A percentile compares a stretch with the other conserved stretches of the same genome.
These are phyloP conservation scores for Euclidia mi DNA, from an alignment of 2,888 invertebrate species.

Conservation along the genomic window DNA sequence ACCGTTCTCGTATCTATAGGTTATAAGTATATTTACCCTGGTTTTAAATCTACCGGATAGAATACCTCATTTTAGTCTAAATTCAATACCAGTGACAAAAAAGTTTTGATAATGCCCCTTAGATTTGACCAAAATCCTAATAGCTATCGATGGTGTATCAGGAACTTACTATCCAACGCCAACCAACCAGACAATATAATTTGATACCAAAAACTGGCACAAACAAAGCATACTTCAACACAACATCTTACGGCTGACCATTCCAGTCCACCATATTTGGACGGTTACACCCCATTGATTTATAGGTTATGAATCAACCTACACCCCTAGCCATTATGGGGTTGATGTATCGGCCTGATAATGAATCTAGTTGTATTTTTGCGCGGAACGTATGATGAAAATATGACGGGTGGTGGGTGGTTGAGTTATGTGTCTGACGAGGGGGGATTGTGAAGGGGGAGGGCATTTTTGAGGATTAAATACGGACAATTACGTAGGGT, in stretches of 20 bases:
- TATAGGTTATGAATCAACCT: constrained; percentile 89
- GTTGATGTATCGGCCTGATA: constrained; percentile 86
- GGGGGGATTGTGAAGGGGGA: constrained; percentile 26
- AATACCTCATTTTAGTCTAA: no score
- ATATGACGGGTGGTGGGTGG: constrained; percentile 76
- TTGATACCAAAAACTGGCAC: constrained; percentile 10
- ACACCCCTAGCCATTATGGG: constrained; percentile 69
- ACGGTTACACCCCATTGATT: constrained; percentile 88
- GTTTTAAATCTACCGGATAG: no score
- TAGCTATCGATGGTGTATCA: neutral
- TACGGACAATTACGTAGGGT: constrained; percentile 16
- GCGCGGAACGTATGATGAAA: constrained; percentile 84
- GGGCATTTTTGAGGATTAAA: constrained; percentile 19
- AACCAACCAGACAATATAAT: neutral
- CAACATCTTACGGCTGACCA: constrained; percentile 54
- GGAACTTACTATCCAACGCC: neutral
- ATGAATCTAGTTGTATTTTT: constrained; percentile 88
- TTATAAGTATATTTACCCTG: no score
- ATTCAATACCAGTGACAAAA: no score
- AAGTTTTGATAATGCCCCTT: no score
- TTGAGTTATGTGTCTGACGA: constrained; percentile 62
- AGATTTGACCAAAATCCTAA: no score
- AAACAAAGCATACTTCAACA: constrained; percentile 31
- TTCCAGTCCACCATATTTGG: constrained; percentile 79
- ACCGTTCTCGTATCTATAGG: no score